These are phyloP conservation scores for Synanceia verrucosa DNA, from an alignment of 2,797 vertebrate species.

Conservation along the genomic window DNA sequence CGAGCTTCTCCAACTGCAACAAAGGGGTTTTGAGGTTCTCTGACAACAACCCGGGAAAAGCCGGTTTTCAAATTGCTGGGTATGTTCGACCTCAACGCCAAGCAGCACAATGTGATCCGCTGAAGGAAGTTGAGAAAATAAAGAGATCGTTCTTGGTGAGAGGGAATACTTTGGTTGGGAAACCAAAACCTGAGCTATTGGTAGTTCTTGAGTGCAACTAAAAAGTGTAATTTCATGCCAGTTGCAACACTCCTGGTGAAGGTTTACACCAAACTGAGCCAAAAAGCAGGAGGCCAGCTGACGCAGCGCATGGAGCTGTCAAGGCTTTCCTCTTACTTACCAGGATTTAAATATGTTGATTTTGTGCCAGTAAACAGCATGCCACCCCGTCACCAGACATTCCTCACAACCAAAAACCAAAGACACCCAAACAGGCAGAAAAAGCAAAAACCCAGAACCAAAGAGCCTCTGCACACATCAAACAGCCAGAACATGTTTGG, in stretches of 20 bases:
- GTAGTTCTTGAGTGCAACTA: conserved; percentile 4
- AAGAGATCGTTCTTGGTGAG: conserved; percentile 52
- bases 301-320: conserved; percentile 22
- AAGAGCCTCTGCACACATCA: conserved; percentile 35
- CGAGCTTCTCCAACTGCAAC: conserved; percentile 57
- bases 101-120: conserved; percentile 51
- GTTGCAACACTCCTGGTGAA: conserved; percentile 43
- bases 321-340: conserved; percentile 40
- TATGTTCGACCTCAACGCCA: conserved; percentile 47
- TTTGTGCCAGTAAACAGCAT: conserved; percentile 47
- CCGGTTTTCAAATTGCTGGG: conserved; percentile 52
- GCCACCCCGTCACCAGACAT: conserved; percentile 44
- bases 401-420: conserved; percentile 46
- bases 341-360: conserved; percentile 18
- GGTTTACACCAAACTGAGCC: background rate
- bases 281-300: conserved; percentile 9
- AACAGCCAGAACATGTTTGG: conserved; percentile 67
- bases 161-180: conserved; percentile 46
- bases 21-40: conserved; percentile 48
- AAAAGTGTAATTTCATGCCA: conserved; percentile 20
- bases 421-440: conserved; percentile 58
- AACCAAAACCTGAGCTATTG: conserved; percentile 40
- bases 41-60: conserved; percentile 26
- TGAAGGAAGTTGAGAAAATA: conserved; percentile 63
- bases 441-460: conserved; percentile 47